Base-by-base conservation (phyloP, 2,888 invertebrate genomes). In the Gasteruption jaculator region DNA sequence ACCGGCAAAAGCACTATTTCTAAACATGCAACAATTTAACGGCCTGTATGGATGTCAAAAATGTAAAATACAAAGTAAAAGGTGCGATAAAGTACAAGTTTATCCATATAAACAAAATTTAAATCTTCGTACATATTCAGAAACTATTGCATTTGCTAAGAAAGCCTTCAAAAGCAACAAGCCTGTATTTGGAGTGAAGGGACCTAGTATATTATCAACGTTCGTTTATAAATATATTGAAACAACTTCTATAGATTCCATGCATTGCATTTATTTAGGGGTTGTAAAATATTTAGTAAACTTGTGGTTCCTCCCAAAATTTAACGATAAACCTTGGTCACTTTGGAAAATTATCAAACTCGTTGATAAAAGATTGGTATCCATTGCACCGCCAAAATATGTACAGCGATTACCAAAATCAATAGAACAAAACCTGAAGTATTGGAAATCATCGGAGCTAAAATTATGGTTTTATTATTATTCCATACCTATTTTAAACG, bases 1-100 rank as follows among this genome's bases (percentile, higher is more conserved):
- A 2, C 46, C 46, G 21, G 49, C 49, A 2, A 46, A 44, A 41
- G 43, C 49, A n/a, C 24, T 46, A 4, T 49, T 46, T 30, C 21
- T 49, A 3, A 49, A 46, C 12, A 42, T 39, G 31, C 35, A 30
- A 5, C 42, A 42, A 21, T 46, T 16, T 14, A 46, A 46, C 39
- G 34, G 35, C 10, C 10, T 22, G 29, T 27, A 32, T 14, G 42
- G 46, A 2, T 46, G 46, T 18, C 46, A 38, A 14, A 46, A 44
- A 19, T 49, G 49, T 16, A 34, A 39, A 22, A 16, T 16, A 38
- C 22, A 10, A 10, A 10, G 8, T 5, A 24, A 25, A 26, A 11
- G 14, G 16, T 15, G 18, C 18, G 3, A 14, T n/a, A n/a, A n/a
- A n/a, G 10, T 10, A 14, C 35, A 36, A 12, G 42, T 45, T 20